Evolutionary conservation across 2,113 vertebrate genomes (phyloP).

Genomic region (Aramus guarauna): DNA sequence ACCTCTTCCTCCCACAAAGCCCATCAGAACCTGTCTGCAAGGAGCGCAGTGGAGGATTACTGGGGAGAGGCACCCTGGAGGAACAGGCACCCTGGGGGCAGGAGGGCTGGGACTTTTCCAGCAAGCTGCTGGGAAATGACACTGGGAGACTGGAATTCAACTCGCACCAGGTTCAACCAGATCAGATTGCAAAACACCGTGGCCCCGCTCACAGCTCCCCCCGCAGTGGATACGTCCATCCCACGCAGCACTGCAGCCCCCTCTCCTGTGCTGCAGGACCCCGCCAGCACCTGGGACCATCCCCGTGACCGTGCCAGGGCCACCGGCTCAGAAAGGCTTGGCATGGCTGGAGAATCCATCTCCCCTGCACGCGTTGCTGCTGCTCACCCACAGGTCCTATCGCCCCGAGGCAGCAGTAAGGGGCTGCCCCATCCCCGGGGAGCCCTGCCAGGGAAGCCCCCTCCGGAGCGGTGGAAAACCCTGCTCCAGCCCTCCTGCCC

Average conservation of each 20-base stretch:
- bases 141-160: neutral
- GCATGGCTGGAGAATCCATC: neutral
- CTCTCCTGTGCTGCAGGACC: fast-evolving
- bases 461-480: fast-evolving
- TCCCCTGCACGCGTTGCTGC: neutral
- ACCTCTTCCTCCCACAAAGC: neutral
- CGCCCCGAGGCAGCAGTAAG: fast-evolving
- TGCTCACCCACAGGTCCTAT: neutral
- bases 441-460: neutral
- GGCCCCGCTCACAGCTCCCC: neutral
- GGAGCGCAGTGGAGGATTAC: neutral
- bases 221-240: fast-evolving
- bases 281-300: fast-evolving
- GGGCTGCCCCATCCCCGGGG: neutral
- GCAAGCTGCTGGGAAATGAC: neutral
- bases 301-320: neutral
- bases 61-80: fast-evolving
- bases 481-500: neutral
- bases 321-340: neutral
- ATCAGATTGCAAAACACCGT: neutral
- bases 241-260: neutral
- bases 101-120: neutral
- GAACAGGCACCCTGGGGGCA: neutral
- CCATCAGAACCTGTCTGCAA: fast-evolving
- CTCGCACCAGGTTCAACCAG: neutral